Evolutionary conservation across 2,113 vertebrate genomes (phyloP).

Genomic region (Macroglossus sobrinus): DNA sequence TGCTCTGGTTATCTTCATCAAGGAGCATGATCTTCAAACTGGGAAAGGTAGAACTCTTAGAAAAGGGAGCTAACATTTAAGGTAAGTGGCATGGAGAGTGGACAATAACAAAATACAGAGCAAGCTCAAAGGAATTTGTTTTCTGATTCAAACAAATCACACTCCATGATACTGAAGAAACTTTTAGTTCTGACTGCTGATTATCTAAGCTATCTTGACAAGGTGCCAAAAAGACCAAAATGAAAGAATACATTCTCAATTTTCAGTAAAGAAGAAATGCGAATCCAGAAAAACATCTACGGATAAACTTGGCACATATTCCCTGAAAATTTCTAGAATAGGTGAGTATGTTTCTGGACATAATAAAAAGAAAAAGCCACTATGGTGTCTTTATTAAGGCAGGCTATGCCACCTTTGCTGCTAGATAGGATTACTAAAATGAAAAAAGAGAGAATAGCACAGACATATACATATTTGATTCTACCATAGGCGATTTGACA

Average conservation of each 20-base stretch:
- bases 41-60: neutral
- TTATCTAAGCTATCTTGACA: constrained; percentile 33
- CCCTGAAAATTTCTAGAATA: neutral
- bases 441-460: neutral
- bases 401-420: neutral
- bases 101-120: neutral
- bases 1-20: neutral
- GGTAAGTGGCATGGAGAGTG: neutral
- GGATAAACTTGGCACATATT: neutral
- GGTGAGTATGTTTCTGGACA: neutral
- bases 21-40: neutral
- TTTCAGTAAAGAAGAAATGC: neutral
- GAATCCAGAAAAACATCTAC: neutral
- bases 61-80: neutral
- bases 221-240: constrained; percentile 10
- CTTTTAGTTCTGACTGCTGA: constrained; percentile 20
- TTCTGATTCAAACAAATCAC: constrained; percentile 33
- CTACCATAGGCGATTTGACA: constrained; percentile 15
- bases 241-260: neutral
- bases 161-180: neutral
- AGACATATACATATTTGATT: neutral
- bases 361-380: neutral
- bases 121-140: constrained; percentile 27
- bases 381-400: neutral
- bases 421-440: constrained; percentile 26